Base-by-base conservation (phyloP, 2,797 vertebrate genomes). In the Xyrichtys novacula region DNA sequence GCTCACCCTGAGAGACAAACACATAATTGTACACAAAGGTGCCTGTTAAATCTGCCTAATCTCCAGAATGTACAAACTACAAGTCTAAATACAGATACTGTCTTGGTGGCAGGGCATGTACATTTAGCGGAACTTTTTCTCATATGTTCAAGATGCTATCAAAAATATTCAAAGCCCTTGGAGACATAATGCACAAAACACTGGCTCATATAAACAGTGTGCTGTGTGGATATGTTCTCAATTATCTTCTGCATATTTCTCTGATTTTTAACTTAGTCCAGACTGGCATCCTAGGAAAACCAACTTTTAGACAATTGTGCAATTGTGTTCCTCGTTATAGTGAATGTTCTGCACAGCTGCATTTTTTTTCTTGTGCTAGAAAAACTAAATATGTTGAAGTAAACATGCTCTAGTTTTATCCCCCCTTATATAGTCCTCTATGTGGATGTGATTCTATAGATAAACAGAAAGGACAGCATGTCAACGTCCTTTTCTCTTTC, bases 161-260 rank as follows among this genome's bases (percentile, higher is more conserved):
- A 88, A 60, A 78, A 82, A 46, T 31, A 69, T 86, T 90, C 81
- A 62, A 46, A 74, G 68, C 65, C 74, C 80, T 81, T 31, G 23
- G 84, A 91, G 81, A 83, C 84, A 67, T 86, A 87, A 85, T 76
- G 82, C 86, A 82, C 75, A 49, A 84, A 85, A 81, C 87, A 87
- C 50, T 63, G 76, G 74, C 65, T 90, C 83, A 77, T 76, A 74
- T 90, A 91, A 91, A 92, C 91, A 89, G 43, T 60, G 73, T 40
- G 71, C 76, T 59, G 58, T 69, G 81, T 19, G 72, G 77, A 86
- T 78, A 88, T 91, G 90, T 75, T 91, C 84, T 75, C 83, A 88
- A 91, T 92, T 90, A 92, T 87, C 85, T 83, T 65, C 74, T 67
- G 84, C 86, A 85, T 87, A 83, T 79, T 88, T 85, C 70, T 84